phyloP scores from a whole-genome alignment of 2,113 vertebrate genomes.

The Urocitellus parryii region DNA sequence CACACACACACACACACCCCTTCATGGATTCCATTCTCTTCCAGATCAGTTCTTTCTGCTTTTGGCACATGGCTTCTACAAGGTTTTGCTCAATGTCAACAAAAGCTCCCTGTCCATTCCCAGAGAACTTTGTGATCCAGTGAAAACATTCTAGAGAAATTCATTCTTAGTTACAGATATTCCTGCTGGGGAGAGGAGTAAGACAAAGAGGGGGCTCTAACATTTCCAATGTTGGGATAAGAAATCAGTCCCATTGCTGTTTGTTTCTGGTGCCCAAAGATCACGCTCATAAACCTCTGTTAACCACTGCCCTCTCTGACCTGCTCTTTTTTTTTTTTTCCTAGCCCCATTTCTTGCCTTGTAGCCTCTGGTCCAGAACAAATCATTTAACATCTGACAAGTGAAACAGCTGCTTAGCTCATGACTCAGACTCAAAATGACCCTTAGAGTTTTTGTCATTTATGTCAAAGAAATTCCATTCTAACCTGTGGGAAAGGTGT shows the following conservation, averaged over 20 bases:
- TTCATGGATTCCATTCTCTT: background rate
- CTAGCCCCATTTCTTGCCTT: background rate
- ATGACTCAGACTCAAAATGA: background rate
- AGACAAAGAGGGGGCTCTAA: too few relatives aligned
- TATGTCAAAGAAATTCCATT: constrained; percentile 32
- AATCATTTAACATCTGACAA: constrained; percentile 55
- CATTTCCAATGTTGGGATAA: background rate
- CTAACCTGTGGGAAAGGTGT: background rate
- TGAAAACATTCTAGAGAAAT: background rate
- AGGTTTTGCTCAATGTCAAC: background rate
- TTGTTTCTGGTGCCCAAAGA: background rate
- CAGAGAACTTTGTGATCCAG: background rate
- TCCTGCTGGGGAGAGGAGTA: too few relatives aligned
- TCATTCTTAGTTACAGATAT: background rate
- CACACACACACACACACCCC: too few relatives aligned
- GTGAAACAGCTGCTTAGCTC: constrained; percentile 23
- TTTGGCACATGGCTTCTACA: background rate
- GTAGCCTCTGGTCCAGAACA: constrained; percentile 23
- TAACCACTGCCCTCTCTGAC: background rate
- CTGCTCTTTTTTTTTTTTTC: background rate
- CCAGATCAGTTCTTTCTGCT: constrained; percentile 7
- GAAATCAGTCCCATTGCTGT: background rate
- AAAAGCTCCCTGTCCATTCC: background rate
- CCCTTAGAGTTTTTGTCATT: background rate
- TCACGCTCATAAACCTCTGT: background rate